These are phyloP conservation scores for Bufotes viridis DNA, from an alignment of 2,797 vertebrate species.

Conservation along the genomic window DNA sequence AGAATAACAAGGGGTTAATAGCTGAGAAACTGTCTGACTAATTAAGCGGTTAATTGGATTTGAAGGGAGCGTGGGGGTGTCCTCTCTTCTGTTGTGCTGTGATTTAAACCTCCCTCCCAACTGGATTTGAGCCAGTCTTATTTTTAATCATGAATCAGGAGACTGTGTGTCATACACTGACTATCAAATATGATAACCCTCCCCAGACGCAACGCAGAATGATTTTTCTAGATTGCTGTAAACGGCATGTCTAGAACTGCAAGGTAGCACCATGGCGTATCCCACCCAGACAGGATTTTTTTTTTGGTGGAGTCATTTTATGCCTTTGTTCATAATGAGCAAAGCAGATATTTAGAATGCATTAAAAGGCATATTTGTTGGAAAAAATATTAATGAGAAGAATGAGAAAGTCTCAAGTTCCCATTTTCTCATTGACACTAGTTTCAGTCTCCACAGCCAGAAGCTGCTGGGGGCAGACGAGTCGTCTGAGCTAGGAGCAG, in stretches of 20 bases:
- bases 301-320: neutral
- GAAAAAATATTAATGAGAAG: neutral
- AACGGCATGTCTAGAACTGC: neutral
- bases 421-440: conserved; percentile 15
- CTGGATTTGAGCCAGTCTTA: conserved; percentile 60
- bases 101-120: conserved; percentile 59
- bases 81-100: conserved; percentile 53
- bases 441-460: neutral
- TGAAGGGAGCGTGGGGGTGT: conserved; percentile 60
- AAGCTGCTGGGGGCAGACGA: conserved; percentile 5
- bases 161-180: conserved; percentile 60
- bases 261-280: neutral
- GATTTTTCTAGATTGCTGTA: neutral
- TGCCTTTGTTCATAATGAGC: neutral
- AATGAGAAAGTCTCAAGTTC: conserved; percentile 7
- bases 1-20: conserved; percentile 50
- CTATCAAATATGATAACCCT: conserved; percentile 45
- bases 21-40: conserved; percentile 55
- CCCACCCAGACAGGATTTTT: neutral
- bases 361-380: neutral
- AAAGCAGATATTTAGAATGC: neutral
- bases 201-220: neutral
- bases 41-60: conserved; percentile 63
- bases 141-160: conserved; percentile 62
- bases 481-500: neutral